Conservation (phyloP, 2,888 invertebrate species). For the Thelaira solivaga region DNA sequence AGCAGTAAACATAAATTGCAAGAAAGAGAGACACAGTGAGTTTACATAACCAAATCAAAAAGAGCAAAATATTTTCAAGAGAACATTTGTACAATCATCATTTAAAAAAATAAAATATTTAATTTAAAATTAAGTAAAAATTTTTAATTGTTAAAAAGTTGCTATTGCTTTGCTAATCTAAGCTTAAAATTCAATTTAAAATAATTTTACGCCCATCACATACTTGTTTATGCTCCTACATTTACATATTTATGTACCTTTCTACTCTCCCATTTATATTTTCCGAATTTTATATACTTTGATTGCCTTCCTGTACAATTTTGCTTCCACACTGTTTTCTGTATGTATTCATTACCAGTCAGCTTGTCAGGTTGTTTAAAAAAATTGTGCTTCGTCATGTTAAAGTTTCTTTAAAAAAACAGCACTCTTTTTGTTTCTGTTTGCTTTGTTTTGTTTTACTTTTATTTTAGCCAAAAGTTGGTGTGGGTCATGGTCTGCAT, state of each 20-base stretch:
- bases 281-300: constrained; percentile 20
- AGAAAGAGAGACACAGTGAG: neutral
- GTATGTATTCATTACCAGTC: constrained; percentile 40
- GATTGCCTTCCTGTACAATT: constrained; percentile 48
- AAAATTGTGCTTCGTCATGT: constrained; percentile 52
- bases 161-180: neutral
- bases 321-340: constrained; percentile 33
- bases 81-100: no score
- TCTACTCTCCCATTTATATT: neutral
- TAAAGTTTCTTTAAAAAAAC: constrained; percentile 12
- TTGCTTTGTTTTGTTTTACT: no score
- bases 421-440: constrained; percentile 7
- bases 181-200: neutral
- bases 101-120: no score
- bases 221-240: no score
- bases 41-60: no score
- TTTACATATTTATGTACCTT: no score
- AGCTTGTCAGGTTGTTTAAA: constrained; percentile 41
- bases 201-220: neutral
- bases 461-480: constrained; percentile 65
- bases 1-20: neutral
- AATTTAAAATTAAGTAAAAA: no score
- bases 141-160: no score
- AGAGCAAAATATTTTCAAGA: no score
- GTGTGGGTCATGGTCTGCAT: constrained; percentile 74